Evolutionary conservation across 1,140 invertebrate genomes (phyloP).

Genomic region (Nilaparvata lugens): DNA sequence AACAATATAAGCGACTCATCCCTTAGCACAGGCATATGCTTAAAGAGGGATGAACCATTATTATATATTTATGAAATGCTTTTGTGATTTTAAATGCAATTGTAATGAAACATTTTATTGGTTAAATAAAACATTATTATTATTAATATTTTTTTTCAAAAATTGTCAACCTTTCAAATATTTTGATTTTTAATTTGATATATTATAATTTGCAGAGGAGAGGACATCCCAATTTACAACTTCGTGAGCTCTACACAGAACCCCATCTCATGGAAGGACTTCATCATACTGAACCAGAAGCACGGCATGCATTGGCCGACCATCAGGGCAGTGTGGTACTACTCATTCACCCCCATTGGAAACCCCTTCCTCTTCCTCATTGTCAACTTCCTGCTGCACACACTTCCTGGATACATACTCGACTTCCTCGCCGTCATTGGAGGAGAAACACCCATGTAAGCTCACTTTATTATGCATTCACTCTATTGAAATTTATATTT

Average conservation of each 20-base stretch:
- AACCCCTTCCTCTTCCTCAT: conserved; percentile 26
- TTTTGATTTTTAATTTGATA: no score
- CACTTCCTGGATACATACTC: conserved; percentile 34
- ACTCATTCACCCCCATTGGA: conserved; percentile 36
- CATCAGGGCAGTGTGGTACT: conserved; percentile 44
- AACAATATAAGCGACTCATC: no score
- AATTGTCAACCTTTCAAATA: no score
- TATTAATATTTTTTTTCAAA: no score
- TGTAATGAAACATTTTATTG: no score
- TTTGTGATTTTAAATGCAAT: no score
- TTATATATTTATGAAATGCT: no score
- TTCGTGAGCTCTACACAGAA: conserved; percentile 45
- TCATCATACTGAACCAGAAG: conserved; percentile 41
- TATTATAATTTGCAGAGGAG: conserved; percentile 1
- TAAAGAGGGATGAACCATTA: no score
- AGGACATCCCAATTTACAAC: conserved; percentile 39
- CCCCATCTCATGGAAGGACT: conserved; percentile 45
- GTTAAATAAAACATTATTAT: no score
- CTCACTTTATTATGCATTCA: not conserved
- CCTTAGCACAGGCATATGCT: no score
- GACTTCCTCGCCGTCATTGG: conserved; percentile 30
- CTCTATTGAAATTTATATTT: no score
- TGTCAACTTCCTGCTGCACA: conserved; percentile 36
- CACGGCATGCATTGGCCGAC: conserved; percentile 32
- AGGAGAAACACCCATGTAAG: conserved; percentile 38